phyloP scores from a whole-genome alignment of 2,888 invertebrate genomes.

The Alloplasta piceator region DNA sequence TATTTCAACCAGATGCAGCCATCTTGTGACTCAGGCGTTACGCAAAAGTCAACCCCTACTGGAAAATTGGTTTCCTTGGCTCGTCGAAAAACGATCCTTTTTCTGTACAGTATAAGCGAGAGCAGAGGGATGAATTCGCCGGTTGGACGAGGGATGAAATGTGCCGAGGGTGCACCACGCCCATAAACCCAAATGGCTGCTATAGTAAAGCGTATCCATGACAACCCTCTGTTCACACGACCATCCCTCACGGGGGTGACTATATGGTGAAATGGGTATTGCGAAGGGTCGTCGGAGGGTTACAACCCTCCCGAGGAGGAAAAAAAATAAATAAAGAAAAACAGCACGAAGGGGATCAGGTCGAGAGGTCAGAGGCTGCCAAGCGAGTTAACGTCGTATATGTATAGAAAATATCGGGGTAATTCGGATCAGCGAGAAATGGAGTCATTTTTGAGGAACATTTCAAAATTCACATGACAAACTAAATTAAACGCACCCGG shows the following conservation, averaged over 20 bases:
- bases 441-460: background rate
- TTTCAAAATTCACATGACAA: no score
- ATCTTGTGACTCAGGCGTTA: constrained; percentile 52
- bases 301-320: constrained; percentile 50
- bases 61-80: constrained; percentile 55
- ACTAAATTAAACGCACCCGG: background rate
- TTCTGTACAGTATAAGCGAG: constrained; percentile 2
- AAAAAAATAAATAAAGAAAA: constrained; percentile 16
- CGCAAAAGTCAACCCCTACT: constrained; percentile 28
- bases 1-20: constrained; percentile 24
- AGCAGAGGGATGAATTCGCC: constrained; percentile 49
- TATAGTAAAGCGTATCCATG: constrained; percentile 64
- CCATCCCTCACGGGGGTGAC: constrained; percentile 10
- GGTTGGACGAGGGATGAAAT: constrained; percentile 60
- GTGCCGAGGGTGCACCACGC: constrained; percentile 67
- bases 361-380: constrained; percentile 46
- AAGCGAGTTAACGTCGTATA: background rate
- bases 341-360: constrained; percentile 15
- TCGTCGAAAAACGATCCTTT: constrained; percentile 9
- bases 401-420: background rate
- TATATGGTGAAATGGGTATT: constrained; percentile 27
- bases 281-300: constrained; percentile 55
- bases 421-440: constrained; percentile 23
- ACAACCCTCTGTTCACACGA: constrained; percentile 43
- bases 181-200: constrained; percentile 76